phyloP scores from a whole-genome alignment of 1,140 invertebrate species.

The Sipha flava region DNA sequence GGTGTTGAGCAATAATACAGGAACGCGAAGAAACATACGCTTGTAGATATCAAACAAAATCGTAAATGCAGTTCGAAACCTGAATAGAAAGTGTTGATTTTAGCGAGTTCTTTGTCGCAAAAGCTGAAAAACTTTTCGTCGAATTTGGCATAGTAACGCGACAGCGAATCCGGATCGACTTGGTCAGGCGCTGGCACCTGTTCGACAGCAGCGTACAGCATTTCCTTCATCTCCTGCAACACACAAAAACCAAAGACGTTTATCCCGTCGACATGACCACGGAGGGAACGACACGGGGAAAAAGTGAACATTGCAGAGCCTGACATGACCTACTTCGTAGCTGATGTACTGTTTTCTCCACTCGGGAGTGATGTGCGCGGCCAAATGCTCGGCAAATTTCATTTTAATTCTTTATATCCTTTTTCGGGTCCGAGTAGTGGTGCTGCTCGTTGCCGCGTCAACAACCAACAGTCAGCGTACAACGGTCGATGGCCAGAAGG shows the following conservation, averaged over 20 bases:
- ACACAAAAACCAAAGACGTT: too few species aligned
- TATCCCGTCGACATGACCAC: too few species aligned
- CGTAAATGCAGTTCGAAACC: slow-evolving; percentile 48
- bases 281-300: not conserved
- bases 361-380: slow-evolving; percentile 94
- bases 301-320: too few species aligned
- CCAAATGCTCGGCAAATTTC: slow-evolving; percentile 95
- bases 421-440: too few species aligned
- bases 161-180: slow-evolving; percentile 77
- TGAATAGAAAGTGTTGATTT: slow-evolving; percentile 95
- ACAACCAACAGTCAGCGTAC: not conserved
- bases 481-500: not conserved
- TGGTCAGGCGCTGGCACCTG: slow-evolving; percentile 78
- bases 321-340: slow-evolving; percentile 65
- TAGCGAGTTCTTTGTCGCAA: slow-evolving; percentile 89
- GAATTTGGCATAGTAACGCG: slow-evolving; percentile 87
- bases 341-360: slow-evolving; percentile 98
- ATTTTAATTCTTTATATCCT: slow-evolving; percentile 53
- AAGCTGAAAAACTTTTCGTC: slow-evolving; percentile 93
- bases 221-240: slow-evolving; percentile 79
- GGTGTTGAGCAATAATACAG: not conserved
- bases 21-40: not conserved
- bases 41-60: not conserved
- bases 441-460: too few species aligned
- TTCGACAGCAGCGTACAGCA: slow-evolving; percentile 80